Evolutionary conservation across 2,888 invertebrate species (phyloP).

Genomic region (Caenorhabditis drosophilae): DNA sequence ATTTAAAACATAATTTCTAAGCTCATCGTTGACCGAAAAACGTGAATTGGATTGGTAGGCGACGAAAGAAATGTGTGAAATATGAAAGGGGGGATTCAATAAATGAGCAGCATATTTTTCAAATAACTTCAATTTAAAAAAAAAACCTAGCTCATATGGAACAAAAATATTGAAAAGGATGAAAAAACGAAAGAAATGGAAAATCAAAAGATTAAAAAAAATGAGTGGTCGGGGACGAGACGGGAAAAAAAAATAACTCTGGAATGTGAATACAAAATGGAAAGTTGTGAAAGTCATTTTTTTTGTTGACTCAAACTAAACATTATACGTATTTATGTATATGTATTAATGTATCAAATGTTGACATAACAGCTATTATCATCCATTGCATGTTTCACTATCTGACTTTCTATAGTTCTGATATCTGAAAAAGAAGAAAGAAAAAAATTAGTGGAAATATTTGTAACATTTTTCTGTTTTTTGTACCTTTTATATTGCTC

Average conservation of each 20-base stretch:
- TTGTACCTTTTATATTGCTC: conserved; percentile 66
- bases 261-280: too few species aligned
- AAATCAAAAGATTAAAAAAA: too few species aligned
- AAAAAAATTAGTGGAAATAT: background rate
- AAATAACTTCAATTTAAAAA: too few species aligned
- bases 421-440: conserved; percentile 31
- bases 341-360: background rate
- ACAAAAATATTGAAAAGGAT: background rate
- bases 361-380: conserved; percentile 27
- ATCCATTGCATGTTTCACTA: conserved; percentile 46
- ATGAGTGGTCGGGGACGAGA: background rate
- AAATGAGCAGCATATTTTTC: too few species aligned
- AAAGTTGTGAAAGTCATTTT: background rate
- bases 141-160: too few species aligned
- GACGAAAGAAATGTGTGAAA: too few species aligned
- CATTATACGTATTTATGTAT: background rate
- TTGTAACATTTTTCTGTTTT: background rate
- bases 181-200: background rate
- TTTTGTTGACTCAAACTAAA: background rate
- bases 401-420: conserved; percentile 62
- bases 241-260: background rate
- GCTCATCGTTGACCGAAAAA: too few species aligned
- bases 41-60: too few species aligned
- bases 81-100: too few species aligned
- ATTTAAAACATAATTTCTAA: too few species aligned